Evolutionary conservation across 1,140 invertebrate species (phyloP).

Genomic region (Dreissena rostriformis): DNA sequence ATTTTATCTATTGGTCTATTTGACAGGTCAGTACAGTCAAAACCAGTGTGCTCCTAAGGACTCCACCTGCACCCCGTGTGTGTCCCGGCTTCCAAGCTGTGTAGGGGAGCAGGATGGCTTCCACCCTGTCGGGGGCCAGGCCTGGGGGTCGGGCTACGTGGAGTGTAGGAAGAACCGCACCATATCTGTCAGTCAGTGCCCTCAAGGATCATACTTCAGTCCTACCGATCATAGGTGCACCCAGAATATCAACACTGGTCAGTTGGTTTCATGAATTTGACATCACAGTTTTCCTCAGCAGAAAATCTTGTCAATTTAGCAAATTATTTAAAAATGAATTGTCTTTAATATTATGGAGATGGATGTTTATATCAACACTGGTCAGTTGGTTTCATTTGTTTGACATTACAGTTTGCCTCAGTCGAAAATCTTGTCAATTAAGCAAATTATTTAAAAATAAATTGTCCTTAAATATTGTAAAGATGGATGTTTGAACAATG

Average conservation of each 20-base stretch:
- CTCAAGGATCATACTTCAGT: constrained; percentile 50
- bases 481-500: too few species aligned
- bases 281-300: too few species aligned
- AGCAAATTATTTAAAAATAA: too few species aligned
- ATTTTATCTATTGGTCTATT: neutral
- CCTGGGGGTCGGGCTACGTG: constrained; percentile 63
- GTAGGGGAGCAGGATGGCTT: constrained; percentile 61
- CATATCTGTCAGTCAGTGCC: constrained; percentile 45
- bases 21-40: constrained; percentile 67
- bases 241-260: constrained; percentile 40
- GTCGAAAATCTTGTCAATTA: too few species aligned
- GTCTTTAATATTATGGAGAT: too few species aligned
- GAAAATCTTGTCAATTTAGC: too few species aligned
- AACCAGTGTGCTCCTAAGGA: constrained; percentile 57
- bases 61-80: constrained; percentile 59
- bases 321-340: too few species aligned
- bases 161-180: constrained; percentile 64
- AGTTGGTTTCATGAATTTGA: neutral
- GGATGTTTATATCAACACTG: neutral
- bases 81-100: constrained; percentile 64
- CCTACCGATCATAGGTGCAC: constrained; percentile 41
- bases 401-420: too few species aligned
- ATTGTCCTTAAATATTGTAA: too few species aligned
- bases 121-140: constrained; percentile 58
- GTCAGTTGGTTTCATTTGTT: neutral